These are phyloP conservation scores for Brienomyrus longianalis DNA, from an alignment of 2,113 vertebrate genomes.

Conservation along the genomic window DNA sequence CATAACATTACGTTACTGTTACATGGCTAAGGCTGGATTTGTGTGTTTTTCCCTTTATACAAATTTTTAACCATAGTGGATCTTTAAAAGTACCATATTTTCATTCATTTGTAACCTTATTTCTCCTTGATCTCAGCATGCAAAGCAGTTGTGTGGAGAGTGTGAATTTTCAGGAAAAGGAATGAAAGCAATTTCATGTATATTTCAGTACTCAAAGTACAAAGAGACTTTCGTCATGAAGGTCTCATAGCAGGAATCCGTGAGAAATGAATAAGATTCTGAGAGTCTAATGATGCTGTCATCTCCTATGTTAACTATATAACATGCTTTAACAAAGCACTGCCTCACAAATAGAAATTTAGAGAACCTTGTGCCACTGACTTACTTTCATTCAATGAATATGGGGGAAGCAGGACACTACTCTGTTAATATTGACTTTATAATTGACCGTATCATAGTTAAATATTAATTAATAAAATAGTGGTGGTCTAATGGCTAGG, in stretches of 20 bases:
- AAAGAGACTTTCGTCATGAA: slow-evolving; percentile 30
- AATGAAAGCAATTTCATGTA: slow-evolving; percentile 24
- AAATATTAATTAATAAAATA: not conserved
- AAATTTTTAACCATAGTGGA: not conserved
- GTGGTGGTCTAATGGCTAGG: no score
- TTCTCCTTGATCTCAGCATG: not conserved
- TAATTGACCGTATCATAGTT: not conserved
- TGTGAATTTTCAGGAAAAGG: not conserved
- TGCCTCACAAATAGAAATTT: not conserved
- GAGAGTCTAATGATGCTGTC: not conserved
- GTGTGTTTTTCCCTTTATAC: not conserved
- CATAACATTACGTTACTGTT: not conserved
- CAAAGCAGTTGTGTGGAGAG: not conserved
- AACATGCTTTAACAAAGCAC: not conserved
- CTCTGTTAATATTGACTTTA: not conserved
- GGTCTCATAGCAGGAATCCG: slow-evolving; percentile 22
- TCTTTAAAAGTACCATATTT: not conserved
- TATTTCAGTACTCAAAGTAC: slow-evolving; percentile 30
- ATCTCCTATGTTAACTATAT: not conserved
- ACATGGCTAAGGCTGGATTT: not conserved
- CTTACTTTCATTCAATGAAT: not conserved
- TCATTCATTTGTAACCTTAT: not conserved
- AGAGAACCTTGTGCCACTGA: not conserved
- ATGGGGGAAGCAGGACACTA: not conserved
- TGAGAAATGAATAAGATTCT: not conserved